These are phyloP conservation scores for Imbricaverruca yamaguchii DNA, from an alignment of 2,888 invertebrate species.

Conservation along the genomic window DNA sequence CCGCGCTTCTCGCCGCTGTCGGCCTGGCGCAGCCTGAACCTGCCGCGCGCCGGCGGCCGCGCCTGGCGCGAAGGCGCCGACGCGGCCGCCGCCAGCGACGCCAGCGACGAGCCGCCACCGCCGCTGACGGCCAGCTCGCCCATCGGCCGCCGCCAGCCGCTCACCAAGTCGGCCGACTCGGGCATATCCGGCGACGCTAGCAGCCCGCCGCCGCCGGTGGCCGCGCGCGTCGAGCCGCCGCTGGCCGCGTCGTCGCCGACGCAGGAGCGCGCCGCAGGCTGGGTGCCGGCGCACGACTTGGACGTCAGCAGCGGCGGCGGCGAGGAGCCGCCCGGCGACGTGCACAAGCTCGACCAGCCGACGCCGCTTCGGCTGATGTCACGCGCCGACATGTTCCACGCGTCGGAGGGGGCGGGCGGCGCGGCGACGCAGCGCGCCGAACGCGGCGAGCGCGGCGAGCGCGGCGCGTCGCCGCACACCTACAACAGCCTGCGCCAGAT, in stretches of 20 bases:
- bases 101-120: constrained; percentile 38
- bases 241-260: constrained; percentile 35
- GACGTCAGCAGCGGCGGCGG: constrained; percentile 50
- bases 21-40: constrained; percentile 56
- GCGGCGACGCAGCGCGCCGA: constrained; percentile 19
- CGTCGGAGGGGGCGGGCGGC: constrained; percentile 18
- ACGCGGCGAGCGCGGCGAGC: constrained; percentile 12
- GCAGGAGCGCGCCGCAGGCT: constrained; percentile 40
- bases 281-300: constrained; percentile 84
- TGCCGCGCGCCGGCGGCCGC: constrained; percentile 24
- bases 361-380: constrained; percentile 36
- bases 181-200: constrained; percentile 72
- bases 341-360: constrained; percentile 27
- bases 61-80: constrained; percentile 28
- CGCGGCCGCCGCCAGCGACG: constrained; percentile 38
- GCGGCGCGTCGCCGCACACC: constrained; percentile 31
- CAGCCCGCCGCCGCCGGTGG: constrained; percentile 47
- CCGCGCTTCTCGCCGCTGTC: constrained; percentile 74
- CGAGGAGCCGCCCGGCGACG: constrained; percentile 41
- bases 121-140: constrained; percentile 38
- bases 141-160: constrained; percentile 39
- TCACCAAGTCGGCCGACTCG: constrained; percentile 71
- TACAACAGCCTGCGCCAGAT: constrained; percentile 53
- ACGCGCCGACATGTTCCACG: constrained; percentile 35
- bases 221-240: constrained; percentile 35